Evolutionary conservation across 2,797 vertebrate species (phyloP), one percentile per base, ranked within the genome.

Genomic region (Spatula clypeata): DNA sequence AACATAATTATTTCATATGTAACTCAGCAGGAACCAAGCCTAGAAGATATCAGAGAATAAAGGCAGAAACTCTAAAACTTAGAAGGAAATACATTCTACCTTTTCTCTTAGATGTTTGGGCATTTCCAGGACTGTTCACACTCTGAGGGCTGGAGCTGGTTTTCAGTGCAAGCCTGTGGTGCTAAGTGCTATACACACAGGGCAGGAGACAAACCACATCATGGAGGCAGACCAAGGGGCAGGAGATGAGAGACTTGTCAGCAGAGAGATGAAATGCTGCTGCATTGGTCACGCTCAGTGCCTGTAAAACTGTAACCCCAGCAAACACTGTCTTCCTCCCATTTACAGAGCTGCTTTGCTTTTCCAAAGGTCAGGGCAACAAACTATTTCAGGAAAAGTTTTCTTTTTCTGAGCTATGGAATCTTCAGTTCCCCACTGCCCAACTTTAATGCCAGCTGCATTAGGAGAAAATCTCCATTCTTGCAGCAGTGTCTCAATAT

Each of bases 1-100:
- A 91, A 93, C 94, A 76, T 90, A 94, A 97, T 97, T 94, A 95
- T 62, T 83, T 65, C 90, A 72, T 26, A 11, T 4, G 64, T n/a
- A 88, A 77, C 82, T 40, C 58, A 16, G 72, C 29, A 19, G 74
- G 80, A 85, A 53, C 66, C 44, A 42, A 73, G 79, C 32, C 42
- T 84, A 44, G 42, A 44, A 44, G 42, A 44, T 19, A 76, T 49
- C 29, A 7, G 49, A n/a, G n/a, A 82, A 85, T 60, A 49, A 86
- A 90, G 73, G 89, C 79, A 67, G 45, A 47, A 66, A 36, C 31
- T 40, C 73, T 86, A 9, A 4, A 79, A 36, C 7, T 1, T 8
- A 27, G n/a, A 75, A 71, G n/a, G 36, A 73, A 81, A 88, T 1
- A 7, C 4, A 27, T 21, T 60, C 54, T 64, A 6, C 45, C 36